These are phyloP conservation scores for Heliconius cydno DNA, from an alignment of 2,888 invertebrate species.

Conservation along the genomic window DNA sequence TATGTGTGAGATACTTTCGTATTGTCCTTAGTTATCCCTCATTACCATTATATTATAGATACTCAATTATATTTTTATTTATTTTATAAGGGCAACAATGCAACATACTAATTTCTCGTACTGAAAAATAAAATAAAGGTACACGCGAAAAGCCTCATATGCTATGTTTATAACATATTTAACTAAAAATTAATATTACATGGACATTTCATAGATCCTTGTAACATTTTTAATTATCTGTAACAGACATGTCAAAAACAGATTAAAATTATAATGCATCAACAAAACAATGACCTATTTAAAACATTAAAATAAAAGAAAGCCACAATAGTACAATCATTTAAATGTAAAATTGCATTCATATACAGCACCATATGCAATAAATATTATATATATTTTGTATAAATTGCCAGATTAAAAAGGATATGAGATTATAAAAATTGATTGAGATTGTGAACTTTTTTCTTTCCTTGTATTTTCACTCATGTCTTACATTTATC, in stretches of 20 bases:
- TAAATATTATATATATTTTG: background rate
- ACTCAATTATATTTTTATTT: background rate
- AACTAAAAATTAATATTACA: background rate
- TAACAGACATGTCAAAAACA: background rate
- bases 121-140: background rate
- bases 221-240: background rate
- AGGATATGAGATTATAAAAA: conserved; percentile 2
- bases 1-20: no score
- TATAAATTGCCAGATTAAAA: background rate
- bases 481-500: background rate
- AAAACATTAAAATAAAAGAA: background rate
- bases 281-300: no score
- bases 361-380: background rate
- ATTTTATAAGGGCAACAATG: background rate
- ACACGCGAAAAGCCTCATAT: background rate
- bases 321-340: background rate
- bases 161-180: background rate
- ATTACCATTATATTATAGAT: background rate
- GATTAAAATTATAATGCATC: background rate
- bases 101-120: background rate
- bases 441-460: background rate
- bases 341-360: background rate
- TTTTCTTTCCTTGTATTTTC: background rate
- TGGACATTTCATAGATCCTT: background rate
- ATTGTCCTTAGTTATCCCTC: no score